A percentile compares a stretch with the other conserved stretches of the same genome.
Conservation (phyloP, 2,888 invertebrate species). For the Amiota communis region DNA sequence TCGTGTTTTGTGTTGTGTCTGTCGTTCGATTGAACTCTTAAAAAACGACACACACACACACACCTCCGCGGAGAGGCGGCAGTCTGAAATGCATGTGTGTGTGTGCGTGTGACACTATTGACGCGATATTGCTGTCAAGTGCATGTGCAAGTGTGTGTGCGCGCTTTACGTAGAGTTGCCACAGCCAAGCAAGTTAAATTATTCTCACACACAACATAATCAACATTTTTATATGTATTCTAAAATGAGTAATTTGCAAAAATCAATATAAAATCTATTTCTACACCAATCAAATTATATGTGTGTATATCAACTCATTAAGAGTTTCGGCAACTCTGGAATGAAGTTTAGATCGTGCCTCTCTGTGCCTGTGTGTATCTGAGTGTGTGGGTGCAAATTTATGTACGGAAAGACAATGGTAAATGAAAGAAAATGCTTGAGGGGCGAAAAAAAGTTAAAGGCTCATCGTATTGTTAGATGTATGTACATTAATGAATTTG, state of each 20-base stretch:
- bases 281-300: background rate
- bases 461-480: too few species aligned
- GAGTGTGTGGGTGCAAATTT: background rate
- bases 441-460: background rate
- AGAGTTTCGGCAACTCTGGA: background rate
- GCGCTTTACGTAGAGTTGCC: slow-evolving; percentile 57
- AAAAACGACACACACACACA: too few species aligned
- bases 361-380: background rate
- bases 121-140: slow-evolving; percentile 37
- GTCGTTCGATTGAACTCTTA: background rate
- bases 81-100: too few species aligned
- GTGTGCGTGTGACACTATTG: too few species aligned
- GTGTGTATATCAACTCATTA: too few species aligned
- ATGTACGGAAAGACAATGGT: too few species aligned
- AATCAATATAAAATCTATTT: too few species aligned
- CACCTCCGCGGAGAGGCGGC: too few species aligned
- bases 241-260: too few species aligned
- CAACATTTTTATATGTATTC: too few species aligned
- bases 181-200: slow-evolving; percentile 35
- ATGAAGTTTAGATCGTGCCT: slow-evolving; percentile 7
- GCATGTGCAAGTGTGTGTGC: slow-evolving; percentile 23
- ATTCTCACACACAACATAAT: too few species aligned
- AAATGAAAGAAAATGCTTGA: background rate
- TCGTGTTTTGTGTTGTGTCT: slow-evolving; percentile 51
- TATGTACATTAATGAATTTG: too few species aligned